A percentile compares a stretch with the other conserved stretches of the same genome.
Evolutionary conservation across 2,113 vertebrate species (phyloP).

Genomic region (Rhinolophus ferrumequinum): DNA sequence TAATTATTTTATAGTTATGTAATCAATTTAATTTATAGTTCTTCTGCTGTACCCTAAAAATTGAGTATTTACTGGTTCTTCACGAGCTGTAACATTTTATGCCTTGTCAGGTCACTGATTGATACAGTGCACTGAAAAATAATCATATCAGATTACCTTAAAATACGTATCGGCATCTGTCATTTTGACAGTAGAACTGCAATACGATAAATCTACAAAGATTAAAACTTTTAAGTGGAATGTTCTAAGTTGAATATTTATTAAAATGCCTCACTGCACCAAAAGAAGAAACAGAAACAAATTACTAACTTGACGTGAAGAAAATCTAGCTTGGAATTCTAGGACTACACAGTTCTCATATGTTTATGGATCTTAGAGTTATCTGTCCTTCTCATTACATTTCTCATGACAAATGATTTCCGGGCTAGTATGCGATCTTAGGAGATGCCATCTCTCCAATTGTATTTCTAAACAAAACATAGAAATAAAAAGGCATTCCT

Average conservation of each 20-base stretch:
- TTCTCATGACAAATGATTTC: not conserved
- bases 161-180: slow-evolving; percentile 72
- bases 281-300: slow-evolving; percentile 46
- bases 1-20: slow-evolving; percentile 68
- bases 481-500: slow-evolving; percentile 29
- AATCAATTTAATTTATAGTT: slow-evolving; percentile 74
- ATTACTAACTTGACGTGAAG: slow-evolving; percentile 7
- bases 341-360: not conserved
- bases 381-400: not conserved
- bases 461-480: not conserved
- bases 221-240: slow-evolving; percentile 73
- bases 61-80: slow-evolving; percentile 73
- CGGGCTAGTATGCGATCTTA: not conserved
- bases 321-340: not conserved
- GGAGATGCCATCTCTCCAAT: not conserved
- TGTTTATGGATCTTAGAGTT: not conserved
- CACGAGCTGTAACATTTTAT: slow-evolving; percentile 75
- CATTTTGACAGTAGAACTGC: slow-evolving; percentile 71
- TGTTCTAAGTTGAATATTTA: slow-evolving; percentile 65
- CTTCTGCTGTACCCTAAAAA: slow-evolving; percentile 62
- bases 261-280: slow-evolving; percentile 53
- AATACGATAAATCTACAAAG: slow-evolving; percentile 73
- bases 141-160: slow-evolving; percentile 76
- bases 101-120: slow-evolving; percentile 67
- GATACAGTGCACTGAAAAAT: slow-evolving; percentile 71